A percentile compares a stretch with the other conserved stretches of the same genome.
These are phyloP conservation scores for Pimpla rufipes DNA, from an alignment of 2,888 invertebrate genomes.

Conservation along the genomic window DNA sequence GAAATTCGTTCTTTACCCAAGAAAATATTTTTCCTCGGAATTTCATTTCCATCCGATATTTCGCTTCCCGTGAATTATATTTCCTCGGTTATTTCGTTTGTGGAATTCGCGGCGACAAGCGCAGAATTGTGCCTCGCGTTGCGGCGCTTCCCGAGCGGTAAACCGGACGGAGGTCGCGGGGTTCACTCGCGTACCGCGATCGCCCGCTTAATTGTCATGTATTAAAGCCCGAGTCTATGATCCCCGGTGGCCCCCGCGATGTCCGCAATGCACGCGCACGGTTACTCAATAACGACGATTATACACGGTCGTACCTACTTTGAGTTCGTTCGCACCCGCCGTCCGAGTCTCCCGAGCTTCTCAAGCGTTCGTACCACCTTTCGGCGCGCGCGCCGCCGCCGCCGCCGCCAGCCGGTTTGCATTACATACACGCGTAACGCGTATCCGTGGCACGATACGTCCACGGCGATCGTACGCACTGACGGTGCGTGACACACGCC, in stretches of 20 bases:
- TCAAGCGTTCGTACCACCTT: conserved; percentile 8
- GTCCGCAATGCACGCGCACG: conserved; percentile 7
- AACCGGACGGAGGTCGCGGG: neutral
- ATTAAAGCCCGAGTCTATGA: conserved; percentile 36
- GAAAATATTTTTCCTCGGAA: too few species aligned
- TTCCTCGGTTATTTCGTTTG: too few species aligned
- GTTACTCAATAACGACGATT: conserved; percentile 69
- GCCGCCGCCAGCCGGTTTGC: neutral
- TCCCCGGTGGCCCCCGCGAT: conserved; percentile 9
- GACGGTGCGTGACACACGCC: conserved; percentile 51
- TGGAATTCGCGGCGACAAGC: too few species aligned
- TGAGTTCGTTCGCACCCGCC: conserved; percentile 67
- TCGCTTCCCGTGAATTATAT: too few species aligned
- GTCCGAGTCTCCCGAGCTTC: conserved; percentile 5
- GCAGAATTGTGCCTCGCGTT: too few species aligned
- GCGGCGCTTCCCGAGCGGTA: conserved; percentile 17
- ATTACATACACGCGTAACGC: neutral
- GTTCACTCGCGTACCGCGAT: conserved; percentile 21
- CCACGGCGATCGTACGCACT: conserved; percentile 32
- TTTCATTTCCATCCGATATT: too few species aligned
- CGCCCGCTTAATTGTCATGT: conserved; percentile 34
- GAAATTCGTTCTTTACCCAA: too few species aligned
- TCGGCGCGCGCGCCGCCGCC: neutral
- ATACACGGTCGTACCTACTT: conserved; percentile 65
- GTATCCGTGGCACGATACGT: neutral